Evolutionary conservation across 30 jellyfish, hydroid and myxozoan genomes (phyloP).

Genomic region (Cassiopea xamachana): DNA sequence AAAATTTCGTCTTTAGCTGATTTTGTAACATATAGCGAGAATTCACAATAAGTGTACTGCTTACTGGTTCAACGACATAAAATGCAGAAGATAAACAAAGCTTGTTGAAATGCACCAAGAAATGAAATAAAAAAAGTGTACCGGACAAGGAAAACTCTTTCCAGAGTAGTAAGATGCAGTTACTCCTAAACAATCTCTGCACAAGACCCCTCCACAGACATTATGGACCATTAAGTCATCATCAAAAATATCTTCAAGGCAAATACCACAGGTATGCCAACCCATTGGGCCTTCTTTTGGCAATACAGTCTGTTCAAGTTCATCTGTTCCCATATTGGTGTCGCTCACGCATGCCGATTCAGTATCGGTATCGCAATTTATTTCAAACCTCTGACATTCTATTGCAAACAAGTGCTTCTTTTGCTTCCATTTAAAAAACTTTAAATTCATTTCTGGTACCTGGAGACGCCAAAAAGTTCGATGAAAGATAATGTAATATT

Average conservation of each 20-base stretch:
- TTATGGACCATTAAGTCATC: slow-evolving; percentile 77
- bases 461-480: neutral
- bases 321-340: neutral
- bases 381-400: slow-evolving; percentile 30
- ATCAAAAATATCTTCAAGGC: slow-evolving; percentile 94
- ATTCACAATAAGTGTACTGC: too few species aligned
- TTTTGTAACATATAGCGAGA: too few species aligned
- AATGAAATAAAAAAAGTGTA: neutral
- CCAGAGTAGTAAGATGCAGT: slow-evolving; percentile 75
- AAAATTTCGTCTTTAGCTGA: too few species aligned
- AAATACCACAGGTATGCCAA: slow-evolving; percentile 93
- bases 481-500: too few species aligned
- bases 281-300: slow-evolving; percentile 62
- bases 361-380: neutral
- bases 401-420: slow-evolving; percentile 50
- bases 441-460: slow-evolving; percentile 57
- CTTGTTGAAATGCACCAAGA: too few species aligned
- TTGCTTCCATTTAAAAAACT: slow-evolving; percentile 49
- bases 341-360: neutral
- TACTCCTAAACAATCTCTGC: slow-evolving; percentile 77
- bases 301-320: slow-evolving; percentile 14
- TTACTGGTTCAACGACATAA: too few species aligned
- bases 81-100: too few species aligned
- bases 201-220: slow-evolving; percentile 82
- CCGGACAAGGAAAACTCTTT: slow-evolving; percentile 92